Conservation (phyloP, 2,888 invertebrate species). For the Catonia carolina region DNA sequence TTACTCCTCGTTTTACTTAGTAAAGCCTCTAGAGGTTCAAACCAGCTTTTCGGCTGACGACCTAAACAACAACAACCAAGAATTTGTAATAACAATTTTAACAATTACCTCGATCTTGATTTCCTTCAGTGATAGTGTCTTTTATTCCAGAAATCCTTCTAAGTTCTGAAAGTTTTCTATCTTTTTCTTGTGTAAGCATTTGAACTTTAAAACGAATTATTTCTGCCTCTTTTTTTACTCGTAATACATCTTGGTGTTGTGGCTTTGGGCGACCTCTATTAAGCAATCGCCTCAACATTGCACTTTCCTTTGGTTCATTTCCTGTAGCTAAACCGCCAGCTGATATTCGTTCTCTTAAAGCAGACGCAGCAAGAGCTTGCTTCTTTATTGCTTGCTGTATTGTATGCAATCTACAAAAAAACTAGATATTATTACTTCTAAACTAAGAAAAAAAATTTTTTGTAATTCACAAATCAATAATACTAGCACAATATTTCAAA, state of each 20-base stretch:
- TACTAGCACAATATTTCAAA: too few relatives aligned
- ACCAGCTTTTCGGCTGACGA: too few relatives aligned
- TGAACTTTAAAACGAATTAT: slow-evolving; percentile 60
- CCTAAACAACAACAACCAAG: too few relatives aligned
- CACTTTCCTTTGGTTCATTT: slow-evolving; percentile 30
- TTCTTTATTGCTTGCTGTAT: slow-evolving; percentile 67
- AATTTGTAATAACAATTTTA: too few relatives aligned
- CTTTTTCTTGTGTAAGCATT: slow-evolving; percentile 62
- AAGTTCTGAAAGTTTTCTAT: slow-evolving; percentile 55
- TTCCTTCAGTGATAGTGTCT: slow-evolving; percentile 56
- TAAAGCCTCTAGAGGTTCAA: too few relatives aligned
- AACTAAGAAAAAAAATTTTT: slow-evolving; percentile 4
- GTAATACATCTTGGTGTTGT: slow-evolving; percentile 49
- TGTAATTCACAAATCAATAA: too few relatives aligned
- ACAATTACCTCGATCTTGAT: slow-evolving; percentile 60
- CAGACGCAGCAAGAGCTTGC: slow-evolving; percentile 52
- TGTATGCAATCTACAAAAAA: slow-evolving; percentile 48
- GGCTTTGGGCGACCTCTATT: slow-evolving; percentile 32
- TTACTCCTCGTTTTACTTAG: too few relatives aligned
- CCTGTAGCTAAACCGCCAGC: slow-evolving; percentile 41
- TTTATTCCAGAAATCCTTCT: slow-evolving; percentile 56
- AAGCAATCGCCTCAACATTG: slow-evolving; percentile 36
- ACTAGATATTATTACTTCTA: too few relatives aligned
- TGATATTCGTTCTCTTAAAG: slow-evolving; percentile 44
- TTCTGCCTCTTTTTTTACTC: slow-evolving; percentile 63